A percentile compares a stretch with the other conserved stretches of the same genome.
phyloP scores from a whole-genome alignment of 2,113 vertebrate species.

The Grantiella picta region DNA sequence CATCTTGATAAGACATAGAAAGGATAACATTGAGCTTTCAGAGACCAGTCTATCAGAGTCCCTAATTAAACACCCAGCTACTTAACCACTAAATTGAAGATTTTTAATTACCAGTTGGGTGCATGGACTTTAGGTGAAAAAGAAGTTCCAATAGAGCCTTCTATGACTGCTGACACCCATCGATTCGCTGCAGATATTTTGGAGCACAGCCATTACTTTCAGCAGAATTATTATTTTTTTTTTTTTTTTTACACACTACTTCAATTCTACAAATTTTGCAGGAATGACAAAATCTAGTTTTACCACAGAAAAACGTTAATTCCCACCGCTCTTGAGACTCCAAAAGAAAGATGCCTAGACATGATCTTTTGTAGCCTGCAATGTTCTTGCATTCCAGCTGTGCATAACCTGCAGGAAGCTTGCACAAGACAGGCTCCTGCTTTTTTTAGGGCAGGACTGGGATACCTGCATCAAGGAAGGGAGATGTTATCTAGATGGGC shows the following conservation, averaged over 20 bases:
- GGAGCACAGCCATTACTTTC: conserved; percentile 36
- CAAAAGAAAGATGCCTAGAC: conserved; percentile 58
- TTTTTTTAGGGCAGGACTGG: conserved; percentile 35
- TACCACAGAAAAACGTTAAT: conserved; percentile 33
- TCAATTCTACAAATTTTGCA: conserved; percentile 48
- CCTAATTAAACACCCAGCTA: conserved; percentile 58
- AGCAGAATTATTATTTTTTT: not conserved
- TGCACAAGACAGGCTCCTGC: conserved; percentile 32
- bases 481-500: conserved; percentile 62
- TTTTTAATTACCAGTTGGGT: conserved; percentile 30
- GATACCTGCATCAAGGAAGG: conserved; percentile 44
- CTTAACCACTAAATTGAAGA: conserved; percentile 23
- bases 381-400: conserved; percentile 64
- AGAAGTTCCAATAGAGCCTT: conserved; percentile 57
- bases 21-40: conserved; percentile 43
- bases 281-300: conserved; percentile 55
- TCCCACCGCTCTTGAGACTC: conserved; percentile 50
- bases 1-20: conserved; percentile 41
- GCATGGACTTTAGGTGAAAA: conserved; percentile 52
- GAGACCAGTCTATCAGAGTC: conserved; percentile 19
- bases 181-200: not conserved
- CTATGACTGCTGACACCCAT: conserved; percentile 22
- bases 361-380: conserved; percentile 55
- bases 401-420: conserved; percentile 61
- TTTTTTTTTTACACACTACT: not conserved